Evolutionary conservation across 1,140 invertebrate genomes (phyloP).

Genomic region (Stenopsyche tienmushanensis): DNA sequence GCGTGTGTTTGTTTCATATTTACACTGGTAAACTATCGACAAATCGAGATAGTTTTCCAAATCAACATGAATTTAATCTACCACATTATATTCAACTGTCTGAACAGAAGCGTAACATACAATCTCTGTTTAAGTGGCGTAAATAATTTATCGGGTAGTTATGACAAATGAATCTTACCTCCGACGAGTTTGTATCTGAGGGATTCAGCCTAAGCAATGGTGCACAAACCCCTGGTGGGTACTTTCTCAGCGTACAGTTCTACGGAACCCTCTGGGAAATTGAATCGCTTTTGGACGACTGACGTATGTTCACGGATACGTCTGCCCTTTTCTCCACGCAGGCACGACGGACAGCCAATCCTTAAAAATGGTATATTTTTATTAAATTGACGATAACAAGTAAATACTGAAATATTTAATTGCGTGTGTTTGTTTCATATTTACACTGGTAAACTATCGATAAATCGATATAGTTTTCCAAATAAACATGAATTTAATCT

Average conservation of each 20-base stretch:
- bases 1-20: conserved; percentile 30
- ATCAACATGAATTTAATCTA: conserved; percentile 29
- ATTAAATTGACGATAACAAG: no score
- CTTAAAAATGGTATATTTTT: no score
- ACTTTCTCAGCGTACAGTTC: conserved; percentile 99
- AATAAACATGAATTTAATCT: conserved; percentile 32
- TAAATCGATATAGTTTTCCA: conserved; percentile 19
- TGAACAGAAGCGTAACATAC: not conserved
- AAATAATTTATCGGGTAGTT: conserved; percentile 13
- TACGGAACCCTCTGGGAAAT: conserved; percentile 87
- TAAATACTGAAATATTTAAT: not conserved
- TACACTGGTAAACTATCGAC: conserved; percentile 32
- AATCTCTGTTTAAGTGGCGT: conserved; percentile 37
- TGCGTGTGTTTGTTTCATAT: conserved; percentile 29
- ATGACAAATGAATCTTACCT: conserved; percentile 51
- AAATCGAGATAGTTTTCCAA: conserved; percentile 26
- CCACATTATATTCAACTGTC: conserved; percentile 38
- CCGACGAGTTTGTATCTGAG: conserved; percentile 98
- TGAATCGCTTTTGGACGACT: conserved; percentile 97
- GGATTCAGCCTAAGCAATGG: conserved; percentile 98
- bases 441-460: conserved; percentile 34
- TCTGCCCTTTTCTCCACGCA: conserved; percentile 94
- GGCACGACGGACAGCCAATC: conserved; percentile 76
- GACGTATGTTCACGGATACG: conserved; percentile 96
- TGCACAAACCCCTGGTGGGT: conserved; percentile 95